Evolutionary conservation across 1,140 invertebrate species (phyloP).

Genomic region (Penaeus indicus): DNA sequence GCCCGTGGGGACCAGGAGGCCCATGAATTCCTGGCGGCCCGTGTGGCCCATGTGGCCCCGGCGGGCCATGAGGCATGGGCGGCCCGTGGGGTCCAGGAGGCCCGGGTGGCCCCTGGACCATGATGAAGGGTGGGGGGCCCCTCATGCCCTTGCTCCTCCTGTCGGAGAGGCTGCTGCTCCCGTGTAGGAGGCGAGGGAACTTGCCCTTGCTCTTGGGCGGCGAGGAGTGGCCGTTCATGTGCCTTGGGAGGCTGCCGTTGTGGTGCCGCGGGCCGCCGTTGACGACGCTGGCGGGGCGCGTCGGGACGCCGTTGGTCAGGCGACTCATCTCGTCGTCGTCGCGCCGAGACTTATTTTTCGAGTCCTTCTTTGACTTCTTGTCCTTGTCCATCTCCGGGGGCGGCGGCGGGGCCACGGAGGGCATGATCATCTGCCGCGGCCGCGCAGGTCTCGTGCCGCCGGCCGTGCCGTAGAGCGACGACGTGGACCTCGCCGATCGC

Average conservation of each 20-base stretch:
- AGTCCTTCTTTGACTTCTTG: constrained; percentile 69
- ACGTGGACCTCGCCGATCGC: constrained; percentile 67
- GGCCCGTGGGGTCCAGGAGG: constrained; percentile 66
- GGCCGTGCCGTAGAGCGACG: constrained; percentile 66
- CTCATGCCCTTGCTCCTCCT: constrained; percentile 61
- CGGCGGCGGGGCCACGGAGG: constrained; percentile 73
- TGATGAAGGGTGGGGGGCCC: constrained; percentile 67
- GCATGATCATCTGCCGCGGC: constrained; percentile 83
- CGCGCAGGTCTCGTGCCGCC: constrained; percentile 69
- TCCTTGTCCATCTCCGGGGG: constrained; percentile 66
- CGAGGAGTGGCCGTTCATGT: constrained; percentile 62
- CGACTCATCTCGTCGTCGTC: constrained; percentile 59
- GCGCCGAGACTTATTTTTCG: constrained; percentile 67
- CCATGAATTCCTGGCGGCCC: constrained; percentile 56
- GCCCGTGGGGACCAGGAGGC: constrained; percentile 35
- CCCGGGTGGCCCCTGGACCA: constrained; percentile 67
- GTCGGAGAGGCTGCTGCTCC: constrained; percentile 64
- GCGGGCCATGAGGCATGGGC: constrained; percentile 56
- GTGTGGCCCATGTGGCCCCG: constrained; percentile 66
- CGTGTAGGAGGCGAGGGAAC: constrained; percentile 65
- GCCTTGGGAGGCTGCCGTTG: constrained; percentile 65
- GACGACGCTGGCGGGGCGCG: constrained; percentile 45
- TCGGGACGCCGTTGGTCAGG: constrained; percentile 60
- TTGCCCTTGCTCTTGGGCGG: constrained; percentile 66
- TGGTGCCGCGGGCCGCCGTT: constrained; percentile 53